Base-by-base conservation (phyloP, 2,797 vertebrate genomes). In the Cirrhinus molitorella region DNA sequence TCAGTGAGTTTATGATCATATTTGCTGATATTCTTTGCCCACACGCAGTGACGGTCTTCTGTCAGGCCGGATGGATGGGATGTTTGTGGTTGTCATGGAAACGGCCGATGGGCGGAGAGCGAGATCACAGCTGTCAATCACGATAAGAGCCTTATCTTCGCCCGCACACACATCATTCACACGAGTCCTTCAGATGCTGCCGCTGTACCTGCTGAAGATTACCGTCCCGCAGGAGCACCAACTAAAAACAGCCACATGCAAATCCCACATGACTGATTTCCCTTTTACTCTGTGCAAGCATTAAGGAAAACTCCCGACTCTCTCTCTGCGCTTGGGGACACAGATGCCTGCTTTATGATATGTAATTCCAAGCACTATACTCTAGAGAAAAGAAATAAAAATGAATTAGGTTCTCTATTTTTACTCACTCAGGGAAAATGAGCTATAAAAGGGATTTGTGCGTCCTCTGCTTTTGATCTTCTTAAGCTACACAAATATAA, bases 21-120 rank as follows among this genome's bases (percentile, higher is more conserved):
- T 68, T 43, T 25, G 31, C 25, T 49, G 13, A 55, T 21, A 40
- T 40, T 49, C 34, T 31, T 2, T 28, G 14, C 28, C 55, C 67
- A 45, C 45, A 49, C 13, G 14, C 55, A 40, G 49, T 61, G 61
- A 80, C 74, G 49, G 4, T 13, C 34, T 85, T n/a, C 53, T 84
- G 71, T 79, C 84, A 85, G 88, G 81, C 85, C 84, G 76, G 85
- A 88, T 86, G 85, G 88, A 89, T 74, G 81, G 81, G 87, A 59
- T 51, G 87, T 87, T 82, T 89, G 83, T 74, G 83, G 82, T 92
- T 90, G 89, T 89, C 76, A 87, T 89, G 85, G 87, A 49, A 86
- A 28, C 21, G 49, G 3, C 79, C 83, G 86, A 76, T 77, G 82
- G 83, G 55, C 83, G 68, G 51, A 80, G 73, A 3, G 19, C 78